Evolutionary conservation across 2,797 vertebrate species (phyloP).

Genomic region (Lacerta bilineata): DNA sequence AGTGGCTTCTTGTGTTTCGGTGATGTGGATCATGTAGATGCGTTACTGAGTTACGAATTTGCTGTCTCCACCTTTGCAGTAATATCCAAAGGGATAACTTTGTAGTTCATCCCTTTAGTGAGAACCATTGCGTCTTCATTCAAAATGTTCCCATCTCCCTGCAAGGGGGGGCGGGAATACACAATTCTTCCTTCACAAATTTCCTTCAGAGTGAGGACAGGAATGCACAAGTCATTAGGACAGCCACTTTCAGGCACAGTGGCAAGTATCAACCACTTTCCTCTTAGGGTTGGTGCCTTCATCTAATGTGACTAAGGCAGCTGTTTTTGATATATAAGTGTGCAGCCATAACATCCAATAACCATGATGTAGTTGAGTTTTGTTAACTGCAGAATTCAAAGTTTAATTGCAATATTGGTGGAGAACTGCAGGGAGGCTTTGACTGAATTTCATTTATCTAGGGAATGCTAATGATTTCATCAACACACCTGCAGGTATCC

Average conservation of each 20-base stretch:
- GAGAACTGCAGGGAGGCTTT: neutral
- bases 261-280: neutral
- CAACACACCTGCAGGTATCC: neutral
- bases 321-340: neutral
- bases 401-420: neutral
- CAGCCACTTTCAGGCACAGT: neutral
- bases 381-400: neutral
- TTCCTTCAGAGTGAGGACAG: too few relatives aligned
- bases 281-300: neutral
- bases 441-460: neutral
- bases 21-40: neutral
- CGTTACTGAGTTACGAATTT: neutral
- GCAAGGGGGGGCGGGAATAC: accelerated
- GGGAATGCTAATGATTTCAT: neutral
- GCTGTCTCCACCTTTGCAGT: neutral
- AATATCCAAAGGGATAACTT: neutral
- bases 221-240: neutral
- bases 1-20: neutral
- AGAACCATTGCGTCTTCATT: neutral
- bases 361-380: neutral
- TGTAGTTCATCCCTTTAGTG: neutral
- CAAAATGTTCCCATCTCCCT: neutral
- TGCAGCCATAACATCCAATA: neutral
- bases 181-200: neutral
- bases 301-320: neutral